phyloP scores from a whole-genome alignment of 2,888 invertebrate species.

The Eremobia ochroleuca region DNA sequence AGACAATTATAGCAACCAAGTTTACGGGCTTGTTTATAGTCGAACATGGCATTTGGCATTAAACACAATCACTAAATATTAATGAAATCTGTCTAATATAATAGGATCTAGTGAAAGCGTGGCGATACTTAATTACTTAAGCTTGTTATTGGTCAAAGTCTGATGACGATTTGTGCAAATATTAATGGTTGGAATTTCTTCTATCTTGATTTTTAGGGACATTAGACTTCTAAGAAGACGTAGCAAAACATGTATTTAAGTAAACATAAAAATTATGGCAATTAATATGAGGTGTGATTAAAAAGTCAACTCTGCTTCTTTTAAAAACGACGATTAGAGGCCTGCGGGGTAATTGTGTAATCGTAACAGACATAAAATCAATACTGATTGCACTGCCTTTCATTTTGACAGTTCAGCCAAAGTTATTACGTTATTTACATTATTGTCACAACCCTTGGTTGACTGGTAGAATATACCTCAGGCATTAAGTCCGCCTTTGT shows the following conservation, averaged over 20 bases:
- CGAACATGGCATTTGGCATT: conserved; percentile 15
- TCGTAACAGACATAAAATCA: too few species aligned
- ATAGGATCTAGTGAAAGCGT: background rate
- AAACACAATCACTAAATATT: conserved; percentile 27
- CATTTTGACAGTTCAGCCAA: too few species aligned
- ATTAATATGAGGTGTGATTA: too few species aligned
- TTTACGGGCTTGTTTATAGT: conserved; percentile 29
- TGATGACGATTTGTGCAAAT: background rate
- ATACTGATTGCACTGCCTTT: too few species aligned
- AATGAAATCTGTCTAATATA: background rate
- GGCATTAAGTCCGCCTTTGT: too few species aligned
- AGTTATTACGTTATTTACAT: too few species aligned
- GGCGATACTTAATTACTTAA: background rate
- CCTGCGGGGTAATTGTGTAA: too few species aligned
- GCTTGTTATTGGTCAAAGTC: background rate
- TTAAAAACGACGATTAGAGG: too few species aligned
- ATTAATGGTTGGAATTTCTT: background rate
- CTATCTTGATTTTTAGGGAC: background rate
- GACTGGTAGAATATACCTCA: too few species aligned
- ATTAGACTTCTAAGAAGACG: background rate
- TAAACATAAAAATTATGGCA: too few species aligned
- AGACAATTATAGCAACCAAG: conserved; percentile 30
- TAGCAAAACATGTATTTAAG: background rate
- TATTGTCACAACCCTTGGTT: too few species aligned
- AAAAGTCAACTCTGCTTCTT: too few species aligned